Conservation (phyloP, 1,140 invertebrate species). For the Drosophila tropicalis region DNA sequence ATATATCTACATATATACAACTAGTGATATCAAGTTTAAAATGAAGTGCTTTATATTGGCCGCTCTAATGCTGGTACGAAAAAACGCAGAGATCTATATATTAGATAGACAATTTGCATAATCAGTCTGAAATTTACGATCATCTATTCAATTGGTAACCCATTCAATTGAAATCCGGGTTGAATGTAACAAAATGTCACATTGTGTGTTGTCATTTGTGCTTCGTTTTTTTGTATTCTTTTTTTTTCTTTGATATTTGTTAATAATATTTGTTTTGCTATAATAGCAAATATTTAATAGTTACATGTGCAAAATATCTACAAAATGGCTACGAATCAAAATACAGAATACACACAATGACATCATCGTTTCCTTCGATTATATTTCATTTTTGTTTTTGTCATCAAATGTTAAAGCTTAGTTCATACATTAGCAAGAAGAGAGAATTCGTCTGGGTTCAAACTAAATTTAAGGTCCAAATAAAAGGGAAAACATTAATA, state of each 20-base stretch:
- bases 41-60: constrained; percentile 79
- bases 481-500: too few species aligned
- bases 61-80: constrained; percentile 67
- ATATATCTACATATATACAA: constrained; percentile 14
- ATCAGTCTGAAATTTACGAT: constrained; percentile 38
- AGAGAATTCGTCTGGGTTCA: neutral
- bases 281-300: constrained; percentile 32
- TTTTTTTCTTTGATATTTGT: constrained; percentile 33
- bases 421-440: too few species aligned
- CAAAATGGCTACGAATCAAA: constrained; percentile 31
- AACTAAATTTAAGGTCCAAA: too few species aligned
- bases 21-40: constrained; percentile 38
- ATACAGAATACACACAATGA: constrained; percentile 20
- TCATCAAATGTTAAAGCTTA: neutral
- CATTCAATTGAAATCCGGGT: constrained; percentile 52
- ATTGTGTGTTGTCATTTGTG: constrained; percentile 22
- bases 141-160: constrained; percentile 16
- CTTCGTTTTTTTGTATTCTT: neutral
- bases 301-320: constrained; percentile 37
- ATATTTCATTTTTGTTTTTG: neutral
- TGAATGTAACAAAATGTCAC: constrained; percentile 47
- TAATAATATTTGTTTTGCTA: constrained; percentile 3
- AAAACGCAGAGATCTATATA: constrained; percentile 25
- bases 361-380: constrained; percentile 28
- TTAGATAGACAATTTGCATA: constrained; percentile 53